A percentile compares a stretch with the other conserved stretches of the same genome.
phyloP scores from a whole-genome alignment of 2,797 vertebrate species.

The Lophius americanus region DNA sequence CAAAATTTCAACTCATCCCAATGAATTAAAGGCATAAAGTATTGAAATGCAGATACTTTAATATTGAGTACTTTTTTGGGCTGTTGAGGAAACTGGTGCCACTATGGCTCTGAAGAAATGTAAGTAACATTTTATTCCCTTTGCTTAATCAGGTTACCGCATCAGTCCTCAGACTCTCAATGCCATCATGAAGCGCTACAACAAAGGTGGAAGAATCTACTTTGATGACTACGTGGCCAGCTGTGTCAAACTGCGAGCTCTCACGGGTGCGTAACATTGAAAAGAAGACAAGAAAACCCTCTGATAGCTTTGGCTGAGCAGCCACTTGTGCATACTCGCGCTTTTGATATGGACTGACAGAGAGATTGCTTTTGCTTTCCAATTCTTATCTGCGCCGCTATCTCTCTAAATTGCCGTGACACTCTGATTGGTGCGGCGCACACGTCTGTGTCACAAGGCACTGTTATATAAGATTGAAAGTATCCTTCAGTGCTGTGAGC shows the following conservation, averaged over 20 bases:
- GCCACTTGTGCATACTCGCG: background rate
- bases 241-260: constrained; percentile 87
- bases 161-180: constrained; percentile 85
- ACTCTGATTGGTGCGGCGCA: background rate
- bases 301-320: constrained; percentile 1
- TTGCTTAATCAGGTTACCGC: constrained; percentile 83
- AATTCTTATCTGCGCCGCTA: background rate
- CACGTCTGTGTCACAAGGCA: background rate
- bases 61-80: too few species aligned
- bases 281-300: background rate
- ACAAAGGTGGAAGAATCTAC: constrained; percentile 86
- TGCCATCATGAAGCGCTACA: constrained; percentile 88
- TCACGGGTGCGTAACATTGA: constrained; percentile 83
- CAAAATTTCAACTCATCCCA: too few species aligned
- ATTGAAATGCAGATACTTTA: too few species aligned
- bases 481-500: background rate
- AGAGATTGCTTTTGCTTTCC: background rate
- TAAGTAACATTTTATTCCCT: background rate
- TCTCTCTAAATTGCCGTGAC: background rate
- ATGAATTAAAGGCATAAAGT: too few species aligned
- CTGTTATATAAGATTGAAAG: background rate
- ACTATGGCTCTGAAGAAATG: too few species aligned
- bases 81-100: too few species aligned
- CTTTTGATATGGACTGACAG: background rate
- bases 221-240: constrained; percentile 95